These are phyloP conservation scores for Drosophila nigrodunni DNA, from an alignment of 1,140 invertebrate genomes.

Conservation along the genomic window DNA sequence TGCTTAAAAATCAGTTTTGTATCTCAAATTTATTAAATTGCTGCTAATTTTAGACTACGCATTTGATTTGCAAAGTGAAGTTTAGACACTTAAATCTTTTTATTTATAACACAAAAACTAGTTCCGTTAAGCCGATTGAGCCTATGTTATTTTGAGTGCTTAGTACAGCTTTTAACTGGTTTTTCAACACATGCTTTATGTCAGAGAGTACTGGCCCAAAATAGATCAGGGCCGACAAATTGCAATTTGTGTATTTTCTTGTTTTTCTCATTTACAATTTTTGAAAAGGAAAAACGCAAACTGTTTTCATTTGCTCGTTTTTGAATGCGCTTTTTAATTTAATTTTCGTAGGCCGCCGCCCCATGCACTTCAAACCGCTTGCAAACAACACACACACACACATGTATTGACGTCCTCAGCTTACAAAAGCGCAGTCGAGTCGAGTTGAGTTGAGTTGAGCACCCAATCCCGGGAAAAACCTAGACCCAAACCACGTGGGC, in stretches of 20 bases:
- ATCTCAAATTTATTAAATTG: background rate
- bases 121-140: background rate
- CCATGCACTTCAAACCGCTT: conserved; percentile 68
- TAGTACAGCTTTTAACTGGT: background rate
- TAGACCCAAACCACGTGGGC: conserved; percentile 58
- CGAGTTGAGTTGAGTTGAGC: background rate
- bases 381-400: conserved; percentile 14
- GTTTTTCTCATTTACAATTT: conserved; percentile 28
- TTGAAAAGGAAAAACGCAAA: conserved; percentile 40
- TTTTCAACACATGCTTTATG: conserved; percentile 1
- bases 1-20: background rate
- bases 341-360: conserved; percentile 69
- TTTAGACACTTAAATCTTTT: too few relatives aligned
- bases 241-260: conserved; percentile 46
- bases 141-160: background rate
- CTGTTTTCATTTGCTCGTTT: conserved; percentile 50
- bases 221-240: conserved; percentile 27
- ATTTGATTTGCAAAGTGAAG: background rate
- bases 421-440: conserved; percentile 69
- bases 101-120: too few relatives aligned
- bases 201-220: conserved; percentile 2
- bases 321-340: conserved; percentile 72
- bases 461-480: conserved; percentile 13
- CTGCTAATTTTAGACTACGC: background rate
- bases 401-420: conserved; percentile 24